Conservation (phyloP, 1,140 invertebrate genomes). For the Gyrodactylus bullatarudis region DNA sequence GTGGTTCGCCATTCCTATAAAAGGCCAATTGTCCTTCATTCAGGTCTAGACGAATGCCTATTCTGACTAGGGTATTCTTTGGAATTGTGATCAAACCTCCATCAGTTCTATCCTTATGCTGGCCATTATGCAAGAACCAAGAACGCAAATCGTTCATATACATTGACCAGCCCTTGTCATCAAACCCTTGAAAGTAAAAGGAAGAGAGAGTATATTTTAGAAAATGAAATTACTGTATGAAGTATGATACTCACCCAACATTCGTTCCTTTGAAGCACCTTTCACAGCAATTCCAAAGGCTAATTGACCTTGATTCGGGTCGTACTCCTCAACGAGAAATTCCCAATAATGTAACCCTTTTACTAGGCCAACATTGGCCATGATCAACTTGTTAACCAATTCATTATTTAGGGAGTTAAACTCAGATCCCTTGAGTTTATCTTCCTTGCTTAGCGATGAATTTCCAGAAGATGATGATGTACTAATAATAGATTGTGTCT, state of each 20-base stretch:
- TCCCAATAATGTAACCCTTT: neutral
- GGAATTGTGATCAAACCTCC: conserved; percentile 40
- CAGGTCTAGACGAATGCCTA: conserved; percentile 64
- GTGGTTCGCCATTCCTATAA: conserved; percentile 65
- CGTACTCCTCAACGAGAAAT: neutral
- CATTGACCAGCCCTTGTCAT: conserved; percentile 89
- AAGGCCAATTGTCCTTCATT: conserved; percentile 55
- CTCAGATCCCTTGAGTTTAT: no score
- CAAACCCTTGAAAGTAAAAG: conserved; percentile 36
- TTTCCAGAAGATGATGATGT: no score
- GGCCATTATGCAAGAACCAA: conserved; percentile 61
- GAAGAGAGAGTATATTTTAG: neutral
- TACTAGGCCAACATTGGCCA: neutral
- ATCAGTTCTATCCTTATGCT: conserved; percentile 52
- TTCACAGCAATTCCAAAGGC: neutral
- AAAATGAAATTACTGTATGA: neutral
- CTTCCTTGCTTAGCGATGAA: no score
- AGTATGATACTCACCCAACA: neutral
- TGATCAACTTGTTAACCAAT: neutral
- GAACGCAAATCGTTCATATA: conserved; percentile 74
- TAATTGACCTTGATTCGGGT: neutral
- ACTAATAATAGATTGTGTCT: no score
- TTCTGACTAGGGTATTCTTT: conserved; percentile 30
- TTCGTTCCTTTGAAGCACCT: neutral
- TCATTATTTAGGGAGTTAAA: neutral